Conservation (phyloP, 2,797 vertebrate genomes). For the Fundulus diaphanus region DNA sequence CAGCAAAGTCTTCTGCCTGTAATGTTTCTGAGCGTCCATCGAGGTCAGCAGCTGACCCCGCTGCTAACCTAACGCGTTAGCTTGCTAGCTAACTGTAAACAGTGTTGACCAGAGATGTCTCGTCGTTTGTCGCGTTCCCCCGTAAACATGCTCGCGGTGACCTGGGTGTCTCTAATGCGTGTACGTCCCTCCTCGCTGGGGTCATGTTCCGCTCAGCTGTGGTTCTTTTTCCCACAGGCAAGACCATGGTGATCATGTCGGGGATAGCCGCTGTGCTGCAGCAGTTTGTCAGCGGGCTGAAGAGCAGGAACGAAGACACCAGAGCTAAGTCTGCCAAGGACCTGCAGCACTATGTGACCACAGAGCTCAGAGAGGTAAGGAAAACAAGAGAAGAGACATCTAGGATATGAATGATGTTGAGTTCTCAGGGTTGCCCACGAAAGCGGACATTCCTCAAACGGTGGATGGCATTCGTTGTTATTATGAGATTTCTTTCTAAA, state of each 20-base stretch:
- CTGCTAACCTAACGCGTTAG: slow-evolving; percentile 25
- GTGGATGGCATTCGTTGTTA: background rate
- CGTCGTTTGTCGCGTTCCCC: background rate
- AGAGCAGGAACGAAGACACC: slow-evolving; percentile 95
- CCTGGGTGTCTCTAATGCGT: too few species aligned
- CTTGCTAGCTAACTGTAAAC: slow-evolving; percentile 31
- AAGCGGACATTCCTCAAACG: too few species aligned
- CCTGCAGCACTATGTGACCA: slow-evolving; percentile 97
- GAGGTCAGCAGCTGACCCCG: background rate
- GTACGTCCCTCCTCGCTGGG: background rate
- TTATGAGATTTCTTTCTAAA: background rate
- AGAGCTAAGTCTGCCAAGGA: slow-evolving; percentile 97
- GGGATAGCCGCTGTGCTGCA: slow-evolving; percentile 95
- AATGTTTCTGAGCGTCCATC: background rate
- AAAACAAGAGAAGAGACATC: background rate
- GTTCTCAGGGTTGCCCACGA: too few species aligned
- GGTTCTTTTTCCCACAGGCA: slow-evolving; percentile 22
- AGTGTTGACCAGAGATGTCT: slow-evolving; percentile 23
- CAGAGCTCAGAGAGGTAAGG: slow-evolving; percentile 94
- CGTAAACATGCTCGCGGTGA: background rate
- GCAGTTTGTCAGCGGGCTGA: slow-evolving; percentile 94
- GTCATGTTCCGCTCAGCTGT: too few species aligned
- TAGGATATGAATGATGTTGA: background rate
- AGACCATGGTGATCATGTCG: slow-evolving; percentile 84
- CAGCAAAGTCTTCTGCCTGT: background rate